Base-by-base conservation (phyloP, 2,113 vertebrate genomes). In the Peromyscus californicus region DNA sequence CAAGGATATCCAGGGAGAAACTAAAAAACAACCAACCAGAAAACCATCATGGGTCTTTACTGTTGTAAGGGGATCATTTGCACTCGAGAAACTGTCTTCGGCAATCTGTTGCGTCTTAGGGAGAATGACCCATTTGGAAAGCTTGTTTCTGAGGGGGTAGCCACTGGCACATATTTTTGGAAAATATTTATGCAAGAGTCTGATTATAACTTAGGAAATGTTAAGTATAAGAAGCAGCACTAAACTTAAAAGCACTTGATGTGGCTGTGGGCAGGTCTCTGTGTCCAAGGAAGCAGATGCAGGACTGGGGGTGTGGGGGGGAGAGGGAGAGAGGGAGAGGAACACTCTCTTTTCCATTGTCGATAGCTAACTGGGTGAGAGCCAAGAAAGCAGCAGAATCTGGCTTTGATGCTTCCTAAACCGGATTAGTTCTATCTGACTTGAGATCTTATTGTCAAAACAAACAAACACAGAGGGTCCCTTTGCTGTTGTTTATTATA, bases 141-240 rank as follows among this genome's bases (percentile, higher is more conserved):
- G 11, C 15, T 93, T 93, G 19, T 86, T 86, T 93, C 67, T 95
- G 80, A 61, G 21, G 54, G n/a, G n/a, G 92, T 78, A 94, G 83
- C 26, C 85, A 19, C 59, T 76, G 57, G 74, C 26, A 78, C 89
- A 17, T 93, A 97, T 93, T 98, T 97, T 97, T 97, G 97, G 97
- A 93, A 74, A 48, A 63, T 89, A 72, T 97, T 94, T 91, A 94
- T 95, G 63, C 45, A 84, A 91, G 54, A 84, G 93, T 97, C 82
- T 96, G 94, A 95, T 97, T 97, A 89, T 98, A 98, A 94, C 70
- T 97, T 98, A 91, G 61, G 93, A 96, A 97, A 97, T 96, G 91
- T 86, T 83, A 83, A 96, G 54, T 79, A 91, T 91, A 83, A 96
- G 90, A 94, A 97, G 24, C 54, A 31, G 45, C 85, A 45, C 91